A percentile compares a stretch with the other conserved stretches of the same genome.
These are phyloP conservation scores for Bombus consobrinus DNA, from an alignment of 1,140 invertebrate species.

Conservation along the genomic window DNA sequence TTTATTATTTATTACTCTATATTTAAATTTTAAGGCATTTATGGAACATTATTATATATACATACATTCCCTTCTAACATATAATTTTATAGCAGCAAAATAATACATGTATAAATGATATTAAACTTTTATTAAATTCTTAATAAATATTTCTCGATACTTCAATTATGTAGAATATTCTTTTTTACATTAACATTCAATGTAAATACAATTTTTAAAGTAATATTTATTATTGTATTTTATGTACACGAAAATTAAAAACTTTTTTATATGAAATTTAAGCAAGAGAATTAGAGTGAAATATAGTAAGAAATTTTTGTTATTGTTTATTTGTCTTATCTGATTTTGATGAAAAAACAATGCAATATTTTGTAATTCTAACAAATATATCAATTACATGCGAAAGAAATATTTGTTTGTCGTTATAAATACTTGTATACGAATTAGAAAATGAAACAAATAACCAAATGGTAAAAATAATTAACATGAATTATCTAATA, in stretches of 20 bases:
- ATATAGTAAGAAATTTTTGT: not conserved
- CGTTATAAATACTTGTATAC: not conserved
- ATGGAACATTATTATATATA: not conserved
- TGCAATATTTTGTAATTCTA: not conserved
- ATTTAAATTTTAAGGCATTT: not conserved
- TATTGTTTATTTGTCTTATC: not conserved
- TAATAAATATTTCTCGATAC: not conserved
- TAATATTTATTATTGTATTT: not conserved
- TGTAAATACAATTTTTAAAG: not conserved
- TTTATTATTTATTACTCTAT: not conserved
- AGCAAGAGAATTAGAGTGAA: not conserved
- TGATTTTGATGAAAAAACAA: not conserved
- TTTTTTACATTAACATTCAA: not conserved
- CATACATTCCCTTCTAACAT: not conserved
- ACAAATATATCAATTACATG: not conserved
- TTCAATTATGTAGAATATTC: not conserved
- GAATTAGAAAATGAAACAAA: not conserved
- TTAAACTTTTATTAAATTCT: too few relatives aligned
- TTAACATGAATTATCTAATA: constrained; percentile 10
- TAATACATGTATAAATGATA: too few relatives aligned
- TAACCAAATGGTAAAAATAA: constrained; percentile 2
- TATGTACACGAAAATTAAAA: not conserved
- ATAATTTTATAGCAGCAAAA: not conserved
- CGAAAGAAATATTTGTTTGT: not conserved
- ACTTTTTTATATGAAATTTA: not conserved